A percentile compares a stretch with the other conserved stretches of the same genome.
Conservation (phyloP, 2,113 vertebrate genomes). For the Sisor rabdophorus region DNA sequence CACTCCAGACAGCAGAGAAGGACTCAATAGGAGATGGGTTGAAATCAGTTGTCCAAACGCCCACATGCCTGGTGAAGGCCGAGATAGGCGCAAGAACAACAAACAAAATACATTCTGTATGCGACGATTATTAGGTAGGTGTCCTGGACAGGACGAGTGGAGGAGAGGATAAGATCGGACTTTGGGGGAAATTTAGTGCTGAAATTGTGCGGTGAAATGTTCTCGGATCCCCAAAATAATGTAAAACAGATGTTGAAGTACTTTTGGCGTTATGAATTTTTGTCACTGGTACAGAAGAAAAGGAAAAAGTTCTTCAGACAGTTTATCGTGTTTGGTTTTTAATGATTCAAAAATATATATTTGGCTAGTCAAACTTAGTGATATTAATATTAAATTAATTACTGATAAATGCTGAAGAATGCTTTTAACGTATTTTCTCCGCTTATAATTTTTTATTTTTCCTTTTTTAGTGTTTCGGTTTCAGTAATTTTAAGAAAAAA, state of each 20-base stretch:
- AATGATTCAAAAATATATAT: no score
- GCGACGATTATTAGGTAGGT: background rate
- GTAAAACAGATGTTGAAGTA: constrained; percentile 7
- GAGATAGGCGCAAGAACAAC: constrained; percentile 2
- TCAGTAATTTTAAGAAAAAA: no score
- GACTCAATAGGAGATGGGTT: constrained; percentile 32
- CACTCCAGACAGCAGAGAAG: constrained; percentile 33
- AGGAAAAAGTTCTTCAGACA: background rate
- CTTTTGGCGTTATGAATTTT: constrained; percentile 1
- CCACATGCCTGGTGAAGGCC: constrained; percentile 36
- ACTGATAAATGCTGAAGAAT: no score
- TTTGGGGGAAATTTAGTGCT: constrained; percentile 2
- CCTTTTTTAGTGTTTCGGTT: no score
- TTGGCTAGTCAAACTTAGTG: no score
- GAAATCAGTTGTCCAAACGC: constrained; percentile 34
- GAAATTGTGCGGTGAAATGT: constrained; percentile 17
- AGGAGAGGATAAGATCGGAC: background rate
- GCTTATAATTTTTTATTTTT: no score
- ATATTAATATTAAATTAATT: no score
- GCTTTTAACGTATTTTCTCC: no score
- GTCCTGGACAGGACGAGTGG: constrained; percentile 11
- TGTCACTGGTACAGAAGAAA: constrained; percentile 1
- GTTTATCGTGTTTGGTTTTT: no score
- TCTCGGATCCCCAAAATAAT: background rate
- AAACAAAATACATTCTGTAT: constrained; percentile 24